Evolutionary conservation across 2,888 invertebrate genomes (phyloP).

Genomic region (Amiota mariae): DNA sequence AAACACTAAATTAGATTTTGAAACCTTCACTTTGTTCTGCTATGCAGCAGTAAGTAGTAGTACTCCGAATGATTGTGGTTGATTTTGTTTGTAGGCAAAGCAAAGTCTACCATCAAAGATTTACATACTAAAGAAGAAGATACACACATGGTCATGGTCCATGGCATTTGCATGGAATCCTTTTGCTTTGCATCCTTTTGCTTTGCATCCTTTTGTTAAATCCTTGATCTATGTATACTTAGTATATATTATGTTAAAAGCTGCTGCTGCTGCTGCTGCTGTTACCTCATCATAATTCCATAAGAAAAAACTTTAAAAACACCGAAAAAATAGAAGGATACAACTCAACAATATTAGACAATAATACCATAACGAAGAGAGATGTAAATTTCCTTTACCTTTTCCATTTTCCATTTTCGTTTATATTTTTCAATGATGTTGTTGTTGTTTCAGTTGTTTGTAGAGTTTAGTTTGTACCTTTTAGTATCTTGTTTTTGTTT

Average conservation of each 20-base stretch:
- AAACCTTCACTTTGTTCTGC: neutral
- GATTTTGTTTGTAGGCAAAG: neutral
- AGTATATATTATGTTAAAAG: too few relatives aligned
- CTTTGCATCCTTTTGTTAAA: too few relatives aligned
- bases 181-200: too few relatives aligned
- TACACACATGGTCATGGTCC: slow-evolving; percentile 27
- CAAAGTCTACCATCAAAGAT: neutral
- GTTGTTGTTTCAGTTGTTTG: neutral
- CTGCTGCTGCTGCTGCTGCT: too few relatives aligned
- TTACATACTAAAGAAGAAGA: slow-evolving; percentile 8
- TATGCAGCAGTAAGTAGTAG: too few relatives aligned
- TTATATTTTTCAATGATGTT: neutral
- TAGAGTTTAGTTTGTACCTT: slow-evolving; percentile 41
- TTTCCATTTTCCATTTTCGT: too few relatives aligned
- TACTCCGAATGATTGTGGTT: neutral
- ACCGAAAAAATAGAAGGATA: slow-evolving; percentile 38
- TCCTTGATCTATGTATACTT: too few relatives aligned
- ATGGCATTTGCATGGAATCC: too few relatives aligned
- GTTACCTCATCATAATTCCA: slow-evolving; percentile 51
- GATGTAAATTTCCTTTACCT: too few relatives aligned
- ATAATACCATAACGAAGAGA: too few relatives aligned
- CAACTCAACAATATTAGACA: neutral
- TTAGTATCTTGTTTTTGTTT: slow-evolving; percentile 24
- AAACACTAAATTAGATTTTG: slow-evolving; percentile 22
- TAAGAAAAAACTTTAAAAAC: slow-evolving; percentile 24